Evolutionary conservation across 1,140 invertebrate genomes (phyloP), one percentile per base, ranked within the genome.

Genomic region (Leptonema lineaticorne): DNA sequence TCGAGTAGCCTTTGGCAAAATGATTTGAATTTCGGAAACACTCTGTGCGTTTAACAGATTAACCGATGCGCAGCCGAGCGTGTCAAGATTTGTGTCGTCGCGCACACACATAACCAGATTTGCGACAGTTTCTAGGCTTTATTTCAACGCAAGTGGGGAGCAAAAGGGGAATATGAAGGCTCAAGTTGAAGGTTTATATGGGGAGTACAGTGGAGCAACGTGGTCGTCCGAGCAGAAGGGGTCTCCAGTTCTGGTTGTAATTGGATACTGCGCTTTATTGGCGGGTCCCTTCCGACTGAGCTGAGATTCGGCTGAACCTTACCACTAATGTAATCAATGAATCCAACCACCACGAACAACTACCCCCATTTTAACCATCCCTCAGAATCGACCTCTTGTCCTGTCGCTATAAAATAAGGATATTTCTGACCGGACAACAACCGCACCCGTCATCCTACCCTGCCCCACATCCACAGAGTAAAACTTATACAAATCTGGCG

Each of bases 221-320:
- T 27, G 30, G 27, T 28, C 65, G 33, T 24, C 57, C 27, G 65
- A 67, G 27, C 65, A 67, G 65, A 67, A 67, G 65, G 65, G 65
- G 29, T 30, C n/a, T 20, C 7, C 26, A 27, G 63, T 16, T 41
- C 37, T 16, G 37, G 16, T 24, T 41, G 65, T 67, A 67, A 67
- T 67, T 59, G 65, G 50, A 67, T 67, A 67, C 53, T 67, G 41
- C 65, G 65, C 65, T 67, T 67, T 67, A 67, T 67, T 59, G 65
- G 57, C 45, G 46, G 62, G 62, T 64, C 56, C 65, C 65, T 67
- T 67, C 65, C 64, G 33, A 45, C 50, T 66, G 46, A 66, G 46
- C 63, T 56, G 46, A 66, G 46, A 66, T 66, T 48, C 63, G 37
- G 37, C 22, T 20, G n/a, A 1, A 9, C 16, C 24, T n/a, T 27